A percentile compares a stretch with the other conserved stretches of the same genome.
phyloP scores from a whole-genome alignment of 2,888 invertebrate species.

The Aspidiotus rigidus region DNA sequence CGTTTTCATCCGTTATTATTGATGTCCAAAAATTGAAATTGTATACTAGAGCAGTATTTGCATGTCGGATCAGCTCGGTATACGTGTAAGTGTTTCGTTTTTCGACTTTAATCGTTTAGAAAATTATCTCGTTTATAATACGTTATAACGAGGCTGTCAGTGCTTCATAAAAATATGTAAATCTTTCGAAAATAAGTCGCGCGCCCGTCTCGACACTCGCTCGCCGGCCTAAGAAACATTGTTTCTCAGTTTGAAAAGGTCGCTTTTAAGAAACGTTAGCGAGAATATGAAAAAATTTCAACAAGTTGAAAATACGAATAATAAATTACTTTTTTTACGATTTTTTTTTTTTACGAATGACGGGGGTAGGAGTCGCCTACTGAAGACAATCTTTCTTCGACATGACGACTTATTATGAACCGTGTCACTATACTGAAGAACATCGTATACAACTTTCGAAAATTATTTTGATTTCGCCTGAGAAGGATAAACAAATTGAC shows the following conservation, averaged over 20 bases:
- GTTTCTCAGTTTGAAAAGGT: not conserved
- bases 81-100: too few species aligned
- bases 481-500: constrained; percentile 2
- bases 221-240: not conserved
- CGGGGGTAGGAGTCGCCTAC: too few species aligned
- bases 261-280: not conserved
- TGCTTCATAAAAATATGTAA: not conserved
- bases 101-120: too few species aligned
- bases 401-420: too few species aligned
- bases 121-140: too few species aligned
- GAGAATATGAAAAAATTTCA: not conserved
- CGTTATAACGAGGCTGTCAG: too few species aligned
- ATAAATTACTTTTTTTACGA: not conserved
- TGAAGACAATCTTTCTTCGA: not conserved
- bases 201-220: not conserved
- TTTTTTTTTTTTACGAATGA: not conserved
- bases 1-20: too few species aligned
- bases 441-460: not conserved
- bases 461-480: not conserved
- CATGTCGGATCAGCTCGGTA: too few species aligned
- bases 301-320: not conserved
- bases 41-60: too few species aligned
- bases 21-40: too few species aligned
- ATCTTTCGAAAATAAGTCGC: not conserved
- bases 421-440: too few species aligned